These are phyloP conservation scores for Oscarella lobularis DNA, from an alignment of 37 sponge, comb jelly and placozoan species.

Conservation along the genomic window DNA sequence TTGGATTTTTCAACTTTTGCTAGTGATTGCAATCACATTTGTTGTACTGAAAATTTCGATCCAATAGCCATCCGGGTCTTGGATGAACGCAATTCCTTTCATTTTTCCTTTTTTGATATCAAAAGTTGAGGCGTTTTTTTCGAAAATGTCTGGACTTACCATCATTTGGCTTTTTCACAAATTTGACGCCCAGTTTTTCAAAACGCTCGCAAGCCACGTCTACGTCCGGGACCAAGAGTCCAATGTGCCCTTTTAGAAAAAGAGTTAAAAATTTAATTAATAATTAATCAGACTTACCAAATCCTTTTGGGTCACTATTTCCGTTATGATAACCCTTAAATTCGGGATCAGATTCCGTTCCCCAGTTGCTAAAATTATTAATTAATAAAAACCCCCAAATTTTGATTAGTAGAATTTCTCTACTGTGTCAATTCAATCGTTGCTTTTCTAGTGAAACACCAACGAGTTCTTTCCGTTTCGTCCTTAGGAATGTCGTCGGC, in stretches of 20 bases:
- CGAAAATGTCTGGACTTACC: constrained; percentile 15
- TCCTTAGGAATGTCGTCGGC: constrained; percentile 59
- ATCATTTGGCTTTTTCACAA: constrained; percentile 60
- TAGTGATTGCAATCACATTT: too few species aligned
- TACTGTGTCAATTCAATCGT: constrained; percentile 71
- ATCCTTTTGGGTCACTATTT: constrained; percentile 56
- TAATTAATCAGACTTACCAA: constrained; percentile 56
- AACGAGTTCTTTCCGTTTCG: constrained; percentile 24
- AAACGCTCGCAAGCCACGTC: constrained; percentile 72
- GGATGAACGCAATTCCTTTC: constrained; percentile 80
- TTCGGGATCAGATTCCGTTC: constrained; percentile 50
- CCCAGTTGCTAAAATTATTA: neutral
- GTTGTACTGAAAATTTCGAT: constrained; percentile 60
- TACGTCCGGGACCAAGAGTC: constrained; percentile 69
- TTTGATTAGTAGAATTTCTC: too few species aligned
- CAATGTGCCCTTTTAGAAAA: constrained; percentile 66
- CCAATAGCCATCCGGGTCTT: constrained; percentile 83
- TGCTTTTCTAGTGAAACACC: constrained; percentile 43
- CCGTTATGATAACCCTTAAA: constrained; percentile 63
- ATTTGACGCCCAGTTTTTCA: constrained; percentile 54
- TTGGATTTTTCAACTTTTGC: too few species aligned
- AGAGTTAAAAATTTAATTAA: neutral
- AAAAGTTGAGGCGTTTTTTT: neutral
- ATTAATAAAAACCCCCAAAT: neutral
- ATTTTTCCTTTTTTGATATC: constrained; percentile 35